Evolutionary conservation across 2,797 vertebrate genomes (phyloP), one percentile per base, ranked within the genome.

Genomic region (Leptatherina wallacei): DNA sequence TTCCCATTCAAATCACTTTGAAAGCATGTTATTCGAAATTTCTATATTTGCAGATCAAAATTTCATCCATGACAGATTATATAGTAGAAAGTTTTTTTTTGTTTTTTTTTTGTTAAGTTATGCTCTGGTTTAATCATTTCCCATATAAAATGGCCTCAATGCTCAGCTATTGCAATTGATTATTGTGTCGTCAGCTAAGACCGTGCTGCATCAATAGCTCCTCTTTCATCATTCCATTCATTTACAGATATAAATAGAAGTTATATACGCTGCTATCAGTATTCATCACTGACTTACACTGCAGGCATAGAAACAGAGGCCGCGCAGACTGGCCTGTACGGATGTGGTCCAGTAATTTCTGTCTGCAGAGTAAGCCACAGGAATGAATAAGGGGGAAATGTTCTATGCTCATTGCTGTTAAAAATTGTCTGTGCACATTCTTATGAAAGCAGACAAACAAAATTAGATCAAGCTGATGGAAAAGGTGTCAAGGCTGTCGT

Each of bases 361-460:
- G 71, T 58, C 78, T 66, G n/a, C 65, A 82, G 75, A 73, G 71
- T 3, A 16, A 69, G 44, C 69, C 71, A 49, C 71, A 74, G 75
- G 70, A 73, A 80, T 60, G 52, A 78, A 68, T 27, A 30, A 12
- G 55, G n/a, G 51, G 29, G 5, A 30, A 35, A 29, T 36, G 5
- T 3, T 33, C 64, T 63, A 33, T 61, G 30, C 47, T 78, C 63
- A 58, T 59, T 16, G 63, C 66, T 20, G 65, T 86, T 80, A 88
- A 85, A 87, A 78, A 90, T 86, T 44, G 76, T 79, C 78, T 61
- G 70, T 24, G 58, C 82, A 80, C 69, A 64, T 67, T 82, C 40
- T 73, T 73, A 24, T 78, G 86, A 89, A 86, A 73, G 83, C 78
- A 83, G 82, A 83, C 82, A 88, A 87, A 90, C 79, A 84, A 75